Percentiles rank a stretch among this genome's conserved stretches.
phyloP scores from a whole-genome alignment of 2,113 vertebrate species.

The Hyaena hyaena region DNA sequence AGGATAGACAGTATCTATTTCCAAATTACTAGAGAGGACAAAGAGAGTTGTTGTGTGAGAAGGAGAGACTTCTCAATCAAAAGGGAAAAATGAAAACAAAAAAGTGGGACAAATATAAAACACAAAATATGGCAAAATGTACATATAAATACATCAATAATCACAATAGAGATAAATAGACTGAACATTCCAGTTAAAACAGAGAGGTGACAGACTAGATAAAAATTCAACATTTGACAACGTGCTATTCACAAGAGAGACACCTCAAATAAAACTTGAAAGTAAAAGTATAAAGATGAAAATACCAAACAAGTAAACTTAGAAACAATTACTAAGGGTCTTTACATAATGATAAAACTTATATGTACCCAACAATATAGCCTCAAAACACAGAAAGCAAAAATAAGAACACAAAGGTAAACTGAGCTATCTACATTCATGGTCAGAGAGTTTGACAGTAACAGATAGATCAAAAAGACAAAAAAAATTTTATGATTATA shows the following conservation, averaged over 20 bases:
- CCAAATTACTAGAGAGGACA: not conserved
- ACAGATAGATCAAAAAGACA: not conserved
- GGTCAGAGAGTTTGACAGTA: not conserved
- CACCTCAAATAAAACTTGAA: not conserved
- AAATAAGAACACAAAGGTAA: not conserved
- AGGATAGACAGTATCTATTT: not conserved
- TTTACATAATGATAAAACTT: not conserved
- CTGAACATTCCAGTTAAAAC: not conserved
- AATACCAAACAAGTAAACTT: not conserved
- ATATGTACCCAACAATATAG: no score
- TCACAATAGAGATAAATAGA: not conserved
- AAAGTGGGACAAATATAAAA: not conserved
- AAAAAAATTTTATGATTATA: not conserved
- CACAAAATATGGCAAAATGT: not conserved
- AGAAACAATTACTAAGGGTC: not conserved
- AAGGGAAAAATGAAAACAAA: not conserved
- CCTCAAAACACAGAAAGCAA: not conserved
- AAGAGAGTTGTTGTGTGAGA: not conserved
- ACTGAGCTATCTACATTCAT: rapidly evolving
- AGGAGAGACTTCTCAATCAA: not conserved
- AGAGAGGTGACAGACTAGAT: rapidly evolving
- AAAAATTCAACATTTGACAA: not conserved
- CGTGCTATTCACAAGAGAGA: not conserved
- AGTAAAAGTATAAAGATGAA: not conserved
- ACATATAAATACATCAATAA: not conserved